These are phyloP conservation scores for Battus philenor DNA, from an alignment of 1,140 invertebrate species.

Conservation along the genomic window DNA sequence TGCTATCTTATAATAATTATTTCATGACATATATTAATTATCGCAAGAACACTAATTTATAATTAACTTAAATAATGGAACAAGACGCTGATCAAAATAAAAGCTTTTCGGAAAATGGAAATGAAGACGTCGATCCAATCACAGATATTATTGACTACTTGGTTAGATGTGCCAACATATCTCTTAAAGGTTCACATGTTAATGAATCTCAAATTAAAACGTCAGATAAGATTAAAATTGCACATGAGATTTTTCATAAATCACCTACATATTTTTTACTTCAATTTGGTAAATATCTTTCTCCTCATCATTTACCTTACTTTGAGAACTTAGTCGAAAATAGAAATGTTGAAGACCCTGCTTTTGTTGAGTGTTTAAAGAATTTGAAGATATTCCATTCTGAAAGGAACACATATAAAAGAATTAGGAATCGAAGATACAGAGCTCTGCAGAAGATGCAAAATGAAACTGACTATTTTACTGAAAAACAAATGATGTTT, in stretches of 20 bases:
- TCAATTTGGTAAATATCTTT: conserved; percentile 86
- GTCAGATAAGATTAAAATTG: conserved; percentile 83
- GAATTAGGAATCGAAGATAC: conserved; percentile 87
- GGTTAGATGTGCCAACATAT: conserved; percentile 62
- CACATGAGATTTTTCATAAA: conserved; percentile 79
- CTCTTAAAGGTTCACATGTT: conserved; percentile 87
- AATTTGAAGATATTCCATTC: conserved; percentile 77
- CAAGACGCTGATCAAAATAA: too few species aligned
- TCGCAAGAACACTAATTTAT: too few species aligned
- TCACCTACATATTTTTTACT: conserved; percentile 83
- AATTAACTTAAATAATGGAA: too few species aligned
- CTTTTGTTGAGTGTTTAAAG: conserved; percentile 75
- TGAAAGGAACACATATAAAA: conserved; percentile 73
- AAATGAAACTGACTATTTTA: conserved; percentile 88
- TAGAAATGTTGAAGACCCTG: conserved; percentile 75
- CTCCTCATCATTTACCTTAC: conserved; percentile 80
- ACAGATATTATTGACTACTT: conserved; percentile 71
- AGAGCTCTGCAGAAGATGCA: conserved; percentile 87
- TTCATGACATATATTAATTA: too few species aligned
- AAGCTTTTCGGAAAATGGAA: conserved; percentile 5
- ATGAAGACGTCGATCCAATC: conserved; percentile 54
- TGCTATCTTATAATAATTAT: too few species aligned
- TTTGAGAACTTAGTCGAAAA: conserved; percentile 75
- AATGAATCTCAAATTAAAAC: conserved; percentile 83
- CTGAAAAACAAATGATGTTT: conserved; percentile 94